Base-by-base conservation (phyloP, 2,888 invertebrate genomes). In the Xestia sexstrigata region DNA sequence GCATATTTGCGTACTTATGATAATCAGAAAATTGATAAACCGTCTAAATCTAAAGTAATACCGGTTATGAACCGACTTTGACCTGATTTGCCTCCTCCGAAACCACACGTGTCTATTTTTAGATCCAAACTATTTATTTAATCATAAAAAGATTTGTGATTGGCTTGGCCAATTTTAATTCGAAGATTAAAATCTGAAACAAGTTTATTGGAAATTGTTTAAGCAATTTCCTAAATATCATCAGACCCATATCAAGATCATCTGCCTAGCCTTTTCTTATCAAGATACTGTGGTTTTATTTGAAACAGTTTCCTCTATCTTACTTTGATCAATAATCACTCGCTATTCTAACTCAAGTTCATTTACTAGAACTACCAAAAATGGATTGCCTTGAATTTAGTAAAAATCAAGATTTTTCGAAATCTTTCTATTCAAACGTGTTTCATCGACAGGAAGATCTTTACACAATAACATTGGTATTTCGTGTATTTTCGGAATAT, bases 61-160 rank as follows among this genome's bases (percentile, higher is more conserved):
- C 78, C 72, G 73, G 79, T 83, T 85, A 68, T 74, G 70, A 42
- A 55, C 49, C 55, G 75, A 74, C 83, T 83, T 81, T 83, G 87
- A 87, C 87, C 84, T 84, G 76, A 82, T 87, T 87, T 71, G 70
- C 49, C 49, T 39, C 52, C 39, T 68, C 55, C 42, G 39, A 78
- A n/a, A 82, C 23, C 58, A 52, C 35, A 58, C 55, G 76, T 70
- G 63, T 76, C 73, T 86, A 77, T 70, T 77, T 78, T 80, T 77
- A 87, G 78, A 71, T 62, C 47, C 20, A 35, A 55, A 72, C 23
- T 20, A 49, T 49, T 39, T 58, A 45, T 69, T 65, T 70, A 58
- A 70, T 63, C 55, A 65, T 60, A 23, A 11, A 55, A 69, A 68
- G n/a, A 49, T 55, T 75, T 58, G 63, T 55, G 67, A 62, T 82